Percentiles rank a stretch among this genome's conserved stretches.
Conservation (phyloP, 2,888 invertebrate species). For the Dryococelus australis region DNA sequence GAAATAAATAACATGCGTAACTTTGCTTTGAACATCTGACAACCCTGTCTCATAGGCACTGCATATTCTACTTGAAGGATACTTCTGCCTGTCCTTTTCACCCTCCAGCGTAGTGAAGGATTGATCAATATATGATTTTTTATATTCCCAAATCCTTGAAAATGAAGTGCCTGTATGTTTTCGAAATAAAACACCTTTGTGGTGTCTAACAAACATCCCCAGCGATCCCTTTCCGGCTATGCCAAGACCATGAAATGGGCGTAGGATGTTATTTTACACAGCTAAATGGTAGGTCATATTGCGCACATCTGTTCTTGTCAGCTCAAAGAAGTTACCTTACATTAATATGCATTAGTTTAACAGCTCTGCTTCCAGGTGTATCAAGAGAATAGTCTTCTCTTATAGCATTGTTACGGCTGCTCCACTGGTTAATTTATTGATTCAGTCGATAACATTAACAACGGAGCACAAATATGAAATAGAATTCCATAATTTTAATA, state of each 20-base stretch:
- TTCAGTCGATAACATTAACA: background rate
- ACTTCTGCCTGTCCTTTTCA: background rate
- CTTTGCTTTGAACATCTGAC: background rate
- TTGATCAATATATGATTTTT: background rate
- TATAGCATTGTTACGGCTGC: background rate
- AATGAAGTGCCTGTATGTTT: background rate
- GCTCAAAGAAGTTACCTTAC: background rate
- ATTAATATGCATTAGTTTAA: background rate
- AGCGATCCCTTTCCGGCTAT: background rate
- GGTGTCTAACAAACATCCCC: background rate
- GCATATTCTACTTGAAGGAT: background rate
- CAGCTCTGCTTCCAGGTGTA: background rate
- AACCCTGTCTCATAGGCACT: background rate
- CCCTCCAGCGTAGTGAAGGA: background rate
- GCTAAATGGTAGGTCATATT: background rate
- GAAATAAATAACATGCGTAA: no score
- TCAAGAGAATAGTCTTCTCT: background rate
- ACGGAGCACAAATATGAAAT: background rate
- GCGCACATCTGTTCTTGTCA: background rate
- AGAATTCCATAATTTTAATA: background rate
- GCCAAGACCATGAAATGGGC: background rate
- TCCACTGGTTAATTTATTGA: background rate
- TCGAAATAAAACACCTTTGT: background rate
- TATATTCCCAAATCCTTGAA: background rate
- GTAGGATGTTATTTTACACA: background rate